Evolutionary conservation across 2,888 invertebrate genomes (phyloP).

Genomic region (Oxyteleia sp.): DNA sequence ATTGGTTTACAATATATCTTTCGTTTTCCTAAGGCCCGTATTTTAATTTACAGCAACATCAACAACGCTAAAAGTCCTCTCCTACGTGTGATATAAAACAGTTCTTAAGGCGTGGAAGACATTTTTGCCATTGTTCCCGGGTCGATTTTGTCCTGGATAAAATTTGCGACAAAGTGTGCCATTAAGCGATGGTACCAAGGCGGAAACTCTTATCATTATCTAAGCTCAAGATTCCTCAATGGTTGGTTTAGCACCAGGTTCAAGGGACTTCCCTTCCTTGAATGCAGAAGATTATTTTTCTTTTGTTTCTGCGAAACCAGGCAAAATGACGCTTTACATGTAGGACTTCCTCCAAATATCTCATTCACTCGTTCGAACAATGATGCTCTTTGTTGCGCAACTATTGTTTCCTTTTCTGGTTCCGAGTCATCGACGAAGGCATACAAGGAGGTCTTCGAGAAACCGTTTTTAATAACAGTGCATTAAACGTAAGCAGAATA

Average conservation of each 20-base stretch:
- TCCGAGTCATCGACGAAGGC: slow-evolving; percentile 45
- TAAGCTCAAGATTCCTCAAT: slow-evolving; percentile 75
- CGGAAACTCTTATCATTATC: slow-evolving; percentile 80
- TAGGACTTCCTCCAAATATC: slow-evolving; percentile 64
- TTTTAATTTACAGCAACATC: too few species aligned
- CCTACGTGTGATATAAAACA: too few species aligned
- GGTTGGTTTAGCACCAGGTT: slow-evolving; percentile 82
- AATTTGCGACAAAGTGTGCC: slow-evolving; percentile 14
- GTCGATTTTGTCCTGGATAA: slow-evolving; percentile 10
- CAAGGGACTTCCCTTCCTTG: slow-evolving; percentile 78
- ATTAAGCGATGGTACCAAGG: slow-evolving; percentile 62
- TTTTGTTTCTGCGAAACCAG: slow-evolving; percentile 64
- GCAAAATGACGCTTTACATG: slow-evolving; percentile 49
- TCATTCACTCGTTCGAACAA: slow-evolving; percentile 49
- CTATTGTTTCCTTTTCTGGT: slow-evolving; percentile 33
- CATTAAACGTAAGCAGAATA: neutral
- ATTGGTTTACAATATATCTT: too few species aligned
- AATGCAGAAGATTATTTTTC: slow-evolving; percentile 59
- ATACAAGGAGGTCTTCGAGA: slow-evolving; percentile 3
- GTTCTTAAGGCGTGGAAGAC: too few species aligned
- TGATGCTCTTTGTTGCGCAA: slow-evolving; percentile 49
- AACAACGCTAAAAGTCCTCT: too few species aligned
- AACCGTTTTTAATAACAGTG: slow-evolving; percentile 10
- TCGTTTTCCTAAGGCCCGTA: too few species aligned
- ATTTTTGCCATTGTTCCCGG: neutral